Base-by-base conservation (phyloP, 2,113 vertebrate species). In the Piaya cayana region DNA sequence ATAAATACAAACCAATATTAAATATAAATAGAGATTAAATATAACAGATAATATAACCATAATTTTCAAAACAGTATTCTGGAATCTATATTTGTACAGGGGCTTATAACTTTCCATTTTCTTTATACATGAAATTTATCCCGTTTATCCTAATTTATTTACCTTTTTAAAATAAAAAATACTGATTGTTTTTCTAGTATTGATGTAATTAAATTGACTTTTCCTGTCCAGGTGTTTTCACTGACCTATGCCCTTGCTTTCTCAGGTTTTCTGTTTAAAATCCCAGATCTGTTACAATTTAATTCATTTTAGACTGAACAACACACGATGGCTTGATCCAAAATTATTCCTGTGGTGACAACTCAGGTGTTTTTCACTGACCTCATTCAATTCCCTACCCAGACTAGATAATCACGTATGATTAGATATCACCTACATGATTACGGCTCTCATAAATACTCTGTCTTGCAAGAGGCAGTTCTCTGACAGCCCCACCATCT, bases 221-320 rank as follows among this genome's bases (percentile, higher is more conserved):
- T 86, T 92, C 50, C 68, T 68, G 20, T 42, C 76, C 92, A 94
- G 82, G 47, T 93, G 79, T 75, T 88, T 88, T 88, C 39, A 27
- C 42, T 86, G 68, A 88, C 78, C 53, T n/a, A 5, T 85, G 62
- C 34, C 67, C 42, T 74, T 42, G 36, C 15, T 92, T 94, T 82
- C 17, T 47, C 82, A 53, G 16, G n/a, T 92, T 68, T 92, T 92
- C 79, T 88, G 14, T 58, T 43, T 81, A 37, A 94, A 92, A 76
- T 91, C 83, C 77, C 81, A 75, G 78, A 68, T 17, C 20, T 75
- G 34, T 82, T 81, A 45, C 60, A 76, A 81, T 74, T 75, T 59
- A 84, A 64, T 71, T 93, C 78, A 86, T 92, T 91, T 88, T 84
- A 83, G 49, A 52, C 23, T 20, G 72, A 88, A 53, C 21, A 86